Base-by-base conservation (phyloP, 2,888 invertebrate genomes). In the Lepidochitona cinerea region DNA sequence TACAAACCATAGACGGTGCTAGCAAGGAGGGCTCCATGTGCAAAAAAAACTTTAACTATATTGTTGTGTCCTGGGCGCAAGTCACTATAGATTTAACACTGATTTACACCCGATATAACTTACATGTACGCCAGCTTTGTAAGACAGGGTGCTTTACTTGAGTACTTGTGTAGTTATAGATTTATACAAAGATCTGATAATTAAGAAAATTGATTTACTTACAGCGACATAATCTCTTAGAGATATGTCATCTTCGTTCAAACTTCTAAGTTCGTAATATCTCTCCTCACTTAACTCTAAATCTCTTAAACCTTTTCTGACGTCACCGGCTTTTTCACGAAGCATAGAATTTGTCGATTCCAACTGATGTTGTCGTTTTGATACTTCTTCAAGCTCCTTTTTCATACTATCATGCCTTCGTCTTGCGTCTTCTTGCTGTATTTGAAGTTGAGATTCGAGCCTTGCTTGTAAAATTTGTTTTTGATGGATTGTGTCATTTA, bases 151-250 rank as follows among this genome's bases (percentile, higher is more conserved):
- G n/a, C n/a, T n/a, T n/a, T n/a, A n/a, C n/a, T n/a, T n/a, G n/a
- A n/a, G n/a, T n/a, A n/a, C n/a, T n/a, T n/a, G n/a, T n/a, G n/a
- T n/a, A n/a, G n/a, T n/a, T n/a, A n/a, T n/a, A n/a, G n/a, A n/a
- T n/a, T n/a, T n/a, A n/a, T n/a, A n/a, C n/a, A n/a, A n/a, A n/a
- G n/a, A n/a, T n/a, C n/a, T n/a, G n/a, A n/a, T n/a, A n/a, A n/a
- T n/a, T n/a, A n/a, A n/a, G n/a, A n/a, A n/a, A 49, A 5, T 7
- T 49, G 23, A 49, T 14, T 59, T 33, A 78, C 84, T 82, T 84
- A 90, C 90, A 35, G 89, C 86, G 70, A 90, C 88, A 85, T 84
- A 88, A 73, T 90, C 89, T 79, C 87, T 85, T 4, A 91, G 77
- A 18, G 90, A 83, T 59, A 90, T 70, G 54, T 88, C 86, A 68